These are phyloP conservation scores for Peromyscus polionotus DNA, from an alignment of 2,113 vertebrate genomes.

Conservation along the genomic window DNA sequence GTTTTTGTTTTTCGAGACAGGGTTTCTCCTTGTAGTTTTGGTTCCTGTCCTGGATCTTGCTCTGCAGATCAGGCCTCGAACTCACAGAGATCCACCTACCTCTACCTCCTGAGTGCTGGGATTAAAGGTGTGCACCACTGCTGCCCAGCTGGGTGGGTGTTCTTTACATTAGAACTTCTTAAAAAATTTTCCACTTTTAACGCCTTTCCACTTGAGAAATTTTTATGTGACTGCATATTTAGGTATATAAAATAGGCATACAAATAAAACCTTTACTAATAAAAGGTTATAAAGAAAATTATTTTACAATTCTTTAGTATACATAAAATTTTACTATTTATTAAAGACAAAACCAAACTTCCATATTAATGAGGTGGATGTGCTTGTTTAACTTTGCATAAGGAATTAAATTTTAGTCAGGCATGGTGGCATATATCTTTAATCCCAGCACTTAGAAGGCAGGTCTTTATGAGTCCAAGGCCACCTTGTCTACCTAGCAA, in stretches of 20 bases:
- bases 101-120: no score
- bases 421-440: background rate
- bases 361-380: background rate
- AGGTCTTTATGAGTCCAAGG: no score
- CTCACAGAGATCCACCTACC: no score
- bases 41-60: no score
- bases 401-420: background rate
- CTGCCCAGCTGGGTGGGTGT: no score
- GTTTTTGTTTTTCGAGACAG: no score
- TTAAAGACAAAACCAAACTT: background rate
- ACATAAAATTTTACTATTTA: background rate
- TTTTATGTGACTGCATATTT: background rate
- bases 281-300: background rate
- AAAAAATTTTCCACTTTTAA: no score
- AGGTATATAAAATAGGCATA: background rate
- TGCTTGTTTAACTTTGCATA: background rate
- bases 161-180: background rate
- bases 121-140: no score
- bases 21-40: no score
- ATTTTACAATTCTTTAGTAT: background rate
- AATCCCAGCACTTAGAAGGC: background rate
- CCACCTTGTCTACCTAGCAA: no score
- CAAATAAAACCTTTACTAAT: background rate
- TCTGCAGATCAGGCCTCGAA: no score
- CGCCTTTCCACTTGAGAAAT: background rate